Percentiles rank a stretch among this genome's conserved stretches.
phyloP scores from a whole-genome alignment of 2,888 invertebrate species.

The Trilocha varians region DNA sequence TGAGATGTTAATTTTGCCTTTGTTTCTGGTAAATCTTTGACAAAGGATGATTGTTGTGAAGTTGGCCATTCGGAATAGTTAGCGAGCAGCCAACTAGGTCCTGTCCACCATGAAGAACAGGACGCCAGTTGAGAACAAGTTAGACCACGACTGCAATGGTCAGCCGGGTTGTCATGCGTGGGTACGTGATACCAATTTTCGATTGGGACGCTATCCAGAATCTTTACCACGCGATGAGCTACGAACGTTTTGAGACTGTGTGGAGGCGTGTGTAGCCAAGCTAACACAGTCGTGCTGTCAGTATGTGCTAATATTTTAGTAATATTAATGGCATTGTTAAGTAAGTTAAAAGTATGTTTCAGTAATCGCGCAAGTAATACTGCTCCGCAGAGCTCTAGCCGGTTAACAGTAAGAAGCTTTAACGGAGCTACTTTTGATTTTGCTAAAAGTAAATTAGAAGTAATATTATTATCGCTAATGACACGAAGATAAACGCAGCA shows the following conservation, averaged over 20 bases:
- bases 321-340: not conserved
- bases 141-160: not conserved
- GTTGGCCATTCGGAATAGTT: not conserved
- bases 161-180: slow-evolving; percentile 1
- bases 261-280: not conserved
- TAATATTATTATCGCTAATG: not conserved
- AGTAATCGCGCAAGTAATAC: not conserved
- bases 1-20: not conserved
- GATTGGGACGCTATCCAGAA: not conserved
- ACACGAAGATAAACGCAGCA: not conserved
- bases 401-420: slow-evolving; percentile 1
- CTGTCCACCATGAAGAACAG: not conserved
- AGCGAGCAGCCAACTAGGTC: not conserved
- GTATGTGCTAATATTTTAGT: not conserved
- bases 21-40: not conserved
- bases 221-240: not conserved
- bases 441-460: not conserved
- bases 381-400: not conserved
- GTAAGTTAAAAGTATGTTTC: not conserved
- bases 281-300: not conserved
- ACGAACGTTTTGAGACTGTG: slow-evolving; percentile 1
- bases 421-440: slow-evolving; percentile 2
- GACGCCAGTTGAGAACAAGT: not conserved
- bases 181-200: slow-evolving; percentile 1
- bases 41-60: not conserved